Conservation (phyloP, 2,888 invertebrate genomes). For the Drosophila yooni region DNA sequence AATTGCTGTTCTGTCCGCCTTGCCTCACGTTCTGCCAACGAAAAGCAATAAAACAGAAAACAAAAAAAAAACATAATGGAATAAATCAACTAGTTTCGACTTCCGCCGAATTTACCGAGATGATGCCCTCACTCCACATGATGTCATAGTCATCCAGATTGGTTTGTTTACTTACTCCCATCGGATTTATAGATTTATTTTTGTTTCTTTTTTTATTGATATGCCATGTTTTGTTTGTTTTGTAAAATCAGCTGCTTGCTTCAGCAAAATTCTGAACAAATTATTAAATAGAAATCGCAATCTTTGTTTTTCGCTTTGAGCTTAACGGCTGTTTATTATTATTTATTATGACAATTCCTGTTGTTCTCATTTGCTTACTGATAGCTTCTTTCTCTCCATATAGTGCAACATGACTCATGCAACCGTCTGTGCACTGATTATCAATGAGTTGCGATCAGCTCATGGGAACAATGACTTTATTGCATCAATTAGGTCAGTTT, state of each 20-base stretch:
- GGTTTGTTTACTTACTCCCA: constrained; percentile 1
- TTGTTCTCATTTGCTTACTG: background rate
- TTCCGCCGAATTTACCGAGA: constrained; percentile 14
- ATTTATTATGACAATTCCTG: background rate
- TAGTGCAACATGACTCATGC: constrained; percentile 39
- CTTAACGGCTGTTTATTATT: constrained; percentile 8
- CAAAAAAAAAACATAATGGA: constrained; percentile 1
- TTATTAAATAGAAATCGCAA: constrained; percentile 11
- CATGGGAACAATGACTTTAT: constrained; percentile 19
- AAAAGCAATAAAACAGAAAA: background rate
- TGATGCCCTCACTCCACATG: constrained; percentile 23
- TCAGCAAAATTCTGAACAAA: background rate
- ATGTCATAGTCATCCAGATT: constrained; percentile 31
- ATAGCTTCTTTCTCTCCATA: background rate
- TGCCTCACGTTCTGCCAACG: constrained; percentile 2
- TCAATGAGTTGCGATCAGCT: constrained; percentile 3
- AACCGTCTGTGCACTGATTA: background rate
- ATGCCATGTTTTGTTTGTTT: background rate
- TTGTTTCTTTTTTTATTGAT: background rate
- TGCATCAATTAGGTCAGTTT: background rate
- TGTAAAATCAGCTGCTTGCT: background rate
- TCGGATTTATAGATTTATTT: background rate
- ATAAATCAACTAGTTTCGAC: constrained; percentile 17
- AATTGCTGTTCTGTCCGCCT: background rate
- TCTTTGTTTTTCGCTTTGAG: background rate